Evolutionary conservation across 2,113 vertebrate genomes (phyloP), one percentile per base, ranked within the genome.

Genomic region (Myotis yumanensis): DNA sequence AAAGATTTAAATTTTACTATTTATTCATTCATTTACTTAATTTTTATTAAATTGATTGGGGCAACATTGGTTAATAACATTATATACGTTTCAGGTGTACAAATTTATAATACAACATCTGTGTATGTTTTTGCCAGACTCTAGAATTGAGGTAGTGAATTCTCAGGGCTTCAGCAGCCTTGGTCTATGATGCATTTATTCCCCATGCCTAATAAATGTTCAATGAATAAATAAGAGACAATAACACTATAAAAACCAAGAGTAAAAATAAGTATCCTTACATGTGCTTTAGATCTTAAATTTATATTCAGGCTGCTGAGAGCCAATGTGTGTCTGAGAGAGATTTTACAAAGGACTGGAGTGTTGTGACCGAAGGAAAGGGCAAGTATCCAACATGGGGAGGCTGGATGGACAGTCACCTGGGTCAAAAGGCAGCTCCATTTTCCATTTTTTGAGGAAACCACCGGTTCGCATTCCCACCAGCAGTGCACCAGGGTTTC

Each of bases 241-340:
- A 79, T 86, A 43, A 84, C 88, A 85, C 59, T 62, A 71, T 85
- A 86, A 90, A 92, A 93, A 82, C 18, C 40, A 68, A 72, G 84
- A 86, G 25, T 43, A 62, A 88, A 95, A 92, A 40, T 46, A 93
- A 90, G 73, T 32, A 71, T 85, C 77, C 40, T 95, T 79, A 40
- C 18, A 46, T 90, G 89, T 0, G 5, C 73, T 88, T 97, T 88
- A 88, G 66, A 90, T 82, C 89, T 95, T 95, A 52, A 80, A n/a
- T 87, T 93, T 77, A n/a, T 75, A 83, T 73, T 71, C 54, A 85
- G 57, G 51, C 66, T 92, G 40, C 51, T 94, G 52, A 76, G 80
- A 93, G 76, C 51, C 71, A 84, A 43, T 1, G 2, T 54, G 28
- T 76, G n/a, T 37, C 51, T 87, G 62, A 77, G 64, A 88, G 93